Conservation (phyloP, 1,140 invertebrate genomes). For the Papilio xuthus region DNA sequence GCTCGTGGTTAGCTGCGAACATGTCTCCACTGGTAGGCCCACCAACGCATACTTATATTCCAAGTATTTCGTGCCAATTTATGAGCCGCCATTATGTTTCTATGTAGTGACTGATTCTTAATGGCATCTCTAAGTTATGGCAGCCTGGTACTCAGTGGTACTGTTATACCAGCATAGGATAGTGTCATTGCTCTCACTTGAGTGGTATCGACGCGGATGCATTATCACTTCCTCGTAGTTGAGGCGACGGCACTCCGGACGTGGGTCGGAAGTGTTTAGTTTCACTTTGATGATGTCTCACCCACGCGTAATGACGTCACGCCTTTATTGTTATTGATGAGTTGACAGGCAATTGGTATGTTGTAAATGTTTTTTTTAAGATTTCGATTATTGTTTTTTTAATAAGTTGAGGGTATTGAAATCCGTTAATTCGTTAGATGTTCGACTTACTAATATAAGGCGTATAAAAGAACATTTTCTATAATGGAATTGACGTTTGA, state of each 20-base stretch:
- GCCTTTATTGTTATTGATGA: not conserved
- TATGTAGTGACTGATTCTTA: too few relatives aligned
- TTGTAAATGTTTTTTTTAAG: not conserved
- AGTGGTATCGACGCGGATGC: slow-evolving; percentile 17
- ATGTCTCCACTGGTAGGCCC: too few relatives aligned
- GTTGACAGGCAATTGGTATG: not conserved
- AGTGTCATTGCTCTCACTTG: slow-evolving; percentile 1
- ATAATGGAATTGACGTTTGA: not conserved
- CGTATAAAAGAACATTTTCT: not conserved
- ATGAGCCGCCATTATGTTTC: too few relatives aligned
- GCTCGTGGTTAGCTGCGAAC: too few relatives aligned
- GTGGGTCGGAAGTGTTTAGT: slow-evolving; percentile 25
- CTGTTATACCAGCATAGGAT: not conserved
- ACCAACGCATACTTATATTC: too few relatives aligned
- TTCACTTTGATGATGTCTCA: slow-evolving; percentile 1
- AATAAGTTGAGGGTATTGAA: not conserved
- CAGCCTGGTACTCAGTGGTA: not conserved
- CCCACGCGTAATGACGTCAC: not conserved
- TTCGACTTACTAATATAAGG: too few relatives aligned
- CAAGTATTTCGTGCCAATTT: too few relatives aligned
- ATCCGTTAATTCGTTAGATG: not conserved
- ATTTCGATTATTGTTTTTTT: not conserved
- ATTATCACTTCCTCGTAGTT: slow-evolving; percentile 22
- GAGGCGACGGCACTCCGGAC: slow-evolving; percentile 1
- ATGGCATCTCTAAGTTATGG: too few relatives aligned